Base-by-base conservation (phyloP, 2,113 vertebrate genomes). In the Arizona elegans region DNA sequence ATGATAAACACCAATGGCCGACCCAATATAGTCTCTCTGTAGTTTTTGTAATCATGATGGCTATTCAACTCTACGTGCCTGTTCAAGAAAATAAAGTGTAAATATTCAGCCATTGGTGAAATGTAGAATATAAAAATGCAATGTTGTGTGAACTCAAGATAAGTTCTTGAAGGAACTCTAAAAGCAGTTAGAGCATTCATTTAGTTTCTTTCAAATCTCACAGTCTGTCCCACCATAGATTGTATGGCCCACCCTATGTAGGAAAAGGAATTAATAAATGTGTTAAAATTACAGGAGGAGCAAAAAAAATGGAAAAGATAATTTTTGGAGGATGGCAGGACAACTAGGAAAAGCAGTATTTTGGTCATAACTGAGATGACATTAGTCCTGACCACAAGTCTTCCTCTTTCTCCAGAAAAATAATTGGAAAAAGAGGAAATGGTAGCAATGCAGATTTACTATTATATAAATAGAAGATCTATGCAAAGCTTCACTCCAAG, bases 1-100 rank as follows among this genome's bases (percentile, higher is more conserved):
- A 94, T 75, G n/a, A 97, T 97, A 94, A 97, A 97, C 33, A 96
- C 33, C 95, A 97, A 95, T 3, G 95, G 87, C 50, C 95, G 96
- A 88, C 94, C 96, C 92, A 97, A 15, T 56, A 97, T 92, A 0
- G 92, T 96, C 93, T 97, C 95, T 95, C 96, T 92, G 59, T 95
- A 97, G 90, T 96, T 94, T 95, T 97, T 97, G 91, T 97, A 96
- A 89, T 97, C 96, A 13, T 91, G 91, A 85, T 95, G 95, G 89
- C 90, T 97, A 52, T 92, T 95, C 43, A 96, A 56, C 54, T 95
- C 93, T 87, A 97, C 38, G 55, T 94, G 92, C 87, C 96, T 97
- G 47, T 38, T 94, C 91, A 96, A 87, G 53, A 93, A 53, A 59
- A 94, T 87, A 89, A 54, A 55, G 15, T 50, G 8, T 19, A 88